Percentiles rank a stretch among this genome's conserved stretches.
These are phyloP conservation scores for Gopherus evgoodei DNA, from an alignment of 2,113 vertebrate species.

Conservation along the genomic window DNA sequence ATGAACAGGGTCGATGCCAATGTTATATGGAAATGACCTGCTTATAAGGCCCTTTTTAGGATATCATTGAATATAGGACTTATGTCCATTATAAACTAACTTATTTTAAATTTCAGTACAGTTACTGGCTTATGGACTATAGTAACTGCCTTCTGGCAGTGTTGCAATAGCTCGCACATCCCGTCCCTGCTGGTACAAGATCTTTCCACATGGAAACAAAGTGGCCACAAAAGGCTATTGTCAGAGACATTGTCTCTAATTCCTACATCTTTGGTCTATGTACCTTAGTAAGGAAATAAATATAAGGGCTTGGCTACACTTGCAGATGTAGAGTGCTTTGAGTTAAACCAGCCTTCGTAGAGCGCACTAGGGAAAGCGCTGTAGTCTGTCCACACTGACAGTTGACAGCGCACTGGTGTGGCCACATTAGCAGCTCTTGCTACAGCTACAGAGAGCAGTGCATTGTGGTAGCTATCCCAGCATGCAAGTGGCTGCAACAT, in stretches of 20 bases:
- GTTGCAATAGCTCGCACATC: background rate
- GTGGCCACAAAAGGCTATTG: background rate
- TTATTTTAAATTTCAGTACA: background rate
- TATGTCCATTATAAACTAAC: background rate
- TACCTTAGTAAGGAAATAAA: background rate
- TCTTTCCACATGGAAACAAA: background rate
- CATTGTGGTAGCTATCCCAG: too few relatives aligned
- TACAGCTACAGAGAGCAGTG: too few relatives aligned
- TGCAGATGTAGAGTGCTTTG: too few relatives aligned
- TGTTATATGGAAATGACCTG: background rate
- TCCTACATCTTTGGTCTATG: background rate
- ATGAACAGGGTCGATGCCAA: background rate
- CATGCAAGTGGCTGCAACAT: too few relatives aligned
- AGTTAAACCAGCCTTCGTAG: too few relatives aligned
- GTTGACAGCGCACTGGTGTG: too few relatives aligned
- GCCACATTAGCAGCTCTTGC: too few relatives aligned
- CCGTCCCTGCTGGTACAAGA: background rate
- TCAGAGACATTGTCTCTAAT: background rate
- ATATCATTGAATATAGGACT: background rate
- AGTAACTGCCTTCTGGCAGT: background rate
- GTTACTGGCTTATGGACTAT: background rate
- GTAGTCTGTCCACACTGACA: too few relatives aligned
- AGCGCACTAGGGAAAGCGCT: too few relatives aligned
- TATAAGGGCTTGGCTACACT: background rate
- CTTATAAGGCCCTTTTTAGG: background rate